Evolutionary conservation across 1,140 invertebrate genomes (phyloP), one percentile per base, ranked within the genome.

Genomic region (Drosophila bifasciata): DNA sequence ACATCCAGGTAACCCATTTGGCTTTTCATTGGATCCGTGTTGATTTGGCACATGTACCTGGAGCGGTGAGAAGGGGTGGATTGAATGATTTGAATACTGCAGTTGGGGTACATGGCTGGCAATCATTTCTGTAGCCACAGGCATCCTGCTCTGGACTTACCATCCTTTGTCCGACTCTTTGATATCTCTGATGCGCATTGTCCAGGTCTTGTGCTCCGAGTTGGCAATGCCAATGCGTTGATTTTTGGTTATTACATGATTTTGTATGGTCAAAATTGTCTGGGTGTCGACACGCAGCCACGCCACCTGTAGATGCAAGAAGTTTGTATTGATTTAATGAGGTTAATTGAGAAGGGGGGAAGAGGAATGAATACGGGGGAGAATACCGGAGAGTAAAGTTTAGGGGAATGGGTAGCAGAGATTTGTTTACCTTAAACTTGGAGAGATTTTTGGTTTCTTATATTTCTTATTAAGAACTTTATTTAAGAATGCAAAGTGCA

Each of bases 281-380:
- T 98, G 97, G 7, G 97, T 98, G 92, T 98, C 97, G 50, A 98
- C 96, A 45, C 96, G 93, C 32, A 98, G 92, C 96, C 97, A 98
- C 57, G 97, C 97, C 48, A 98, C 96, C 97, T 98, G 50, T 43
- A 16, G 46, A 52, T 39, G 23, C 19, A 9, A n/a, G 28, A 28
- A 59, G 45, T 45, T 50, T 48, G 17, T 16, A 45, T 32, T n/a
- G 11, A 21, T 17, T 28, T 9, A 0, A 23, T 28, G 5, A 16
- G 15, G 2, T 5, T 5, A 45, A 3, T 9, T 0, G 21, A 15
- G 6, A 32, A 28, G 25, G 25, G 25, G 23, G 25, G 25, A 8
- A 9, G 1, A 9, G 9, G 2, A 9, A 28, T 28, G 28, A 9
- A 25, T 36, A 36, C n/a, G n/a, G n/a, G n/a, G n/a, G n/a, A n/a